phyloP scores from a whole-genome alignment of 1,140 invertebrate genomes.

The Coelopa frigida region DNA sequence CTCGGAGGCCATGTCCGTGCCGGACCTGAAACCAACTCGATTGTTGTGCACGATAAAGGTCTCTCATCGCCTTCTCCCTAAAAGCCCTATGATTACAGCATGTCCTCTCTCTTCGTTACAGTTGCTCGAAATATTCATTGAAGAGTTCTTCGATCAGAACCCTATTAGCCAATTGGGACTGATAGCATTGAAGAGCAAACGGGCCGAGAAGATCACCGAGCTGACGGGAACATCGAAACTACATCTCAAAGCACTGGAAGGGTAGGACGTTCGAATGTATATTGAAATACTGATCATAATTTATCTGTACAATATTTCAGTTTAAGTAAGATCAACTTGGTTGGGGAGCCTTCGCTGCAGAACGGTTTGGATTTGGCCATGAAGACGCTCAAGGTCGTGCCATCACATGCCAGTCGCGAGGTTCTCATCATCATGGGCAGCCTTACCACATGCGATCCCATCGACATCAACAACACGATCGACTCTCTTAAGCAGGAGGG shows the following conservation, averaged over 20 bases:
- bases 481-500: conserved; percentile 61
- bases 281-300: not conserved
- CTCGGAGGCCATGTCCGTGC: conserved; percentile 87
- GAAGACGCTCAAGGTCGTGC: conserved; percentile 80
- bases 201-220: conserved; percentile 86
- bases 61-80: not conserved
- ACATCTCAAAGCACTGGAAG: conserved; percentile 62
- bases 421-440: conserved; percentile 87
- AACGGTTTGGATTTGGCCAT: conserved; percentile 86
- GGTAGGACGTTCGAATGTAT: conserved; percentile 26
- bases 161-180: conserved; percentile 95
- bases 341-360: conserved; percentile 90
- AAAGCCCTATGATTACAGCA: not conserved
- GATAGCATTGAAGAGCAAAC: conserved; percentile 85
- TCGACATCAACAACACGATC: conserved; percentile 83
- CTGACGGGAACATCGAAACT: conserved; percentile 79
- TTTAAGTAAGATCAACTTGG: conserved; percentile 53
- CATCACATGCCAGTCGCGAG: conserved; percentile 88
- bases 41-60: conserved; percentile 85
- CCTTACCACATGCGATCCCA: conserved; percentile 93
- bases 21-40: conserved; percentile 93
- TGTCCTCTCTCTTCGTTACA: conserved; percentile 47
- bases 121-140: conserved; percentile 88
- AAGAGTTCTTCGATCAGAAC: conserved; percentile 98
- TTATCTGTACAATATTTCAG: conserved; percentile 32